Percentiles rank a stretch among this genome's conserved stretches.
These are phyloP conservation scores for Trisateles emortualis DNA, from an alignment of 2,888 invertebrate species.

Conservation along the genomic window DNA sequence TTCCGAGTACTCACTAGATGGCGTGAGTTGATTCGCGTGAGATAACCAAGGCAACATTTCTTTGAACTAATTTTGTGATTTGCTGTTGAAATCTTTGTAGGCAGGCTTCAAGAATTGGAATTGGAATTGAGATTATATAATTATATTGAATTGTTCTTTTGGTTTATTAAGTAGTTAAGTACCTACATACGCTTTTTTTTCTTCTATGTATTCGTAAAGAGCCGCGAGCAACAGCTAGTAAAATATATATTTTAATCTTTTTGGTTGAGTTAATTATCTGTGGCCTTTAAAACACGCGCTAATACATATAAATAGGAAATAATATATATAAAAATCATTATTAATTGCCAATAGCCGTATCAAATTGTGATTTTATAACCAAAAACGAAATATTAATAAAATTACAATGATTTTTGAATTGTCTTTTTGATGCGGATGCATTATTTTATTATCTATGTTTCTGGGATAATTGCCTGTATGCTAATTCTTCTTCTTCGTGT, in stretches of 20 bases:
- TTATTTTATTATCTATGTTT: too few species aligned
- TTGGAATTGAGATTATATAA: conserved; percentile 4
- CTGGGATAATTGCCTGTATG: too few species aligned
- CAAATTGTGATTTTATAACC: conserved; percentile 11
- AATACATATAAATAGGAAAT: conserved; percentile 9
- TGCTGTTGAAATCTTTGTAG: background rate
- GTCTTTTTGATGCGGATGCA: too few species aligned
- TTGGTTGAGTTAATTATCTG: conserved; percentile 1
- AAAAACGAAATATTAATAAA: too few species aligned
- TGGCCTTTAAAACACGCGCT: conserved; percentile 3
- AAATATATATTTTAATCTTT: too few species aligned
- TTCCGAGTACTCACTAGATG: conserved; percentile 51
- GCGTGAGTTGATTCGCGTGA: conserved; percentile 67
- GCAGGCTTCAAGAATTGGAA: background rate
- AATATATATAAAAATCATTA: background rate
- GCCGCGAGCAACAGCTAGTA: too few species aligned
- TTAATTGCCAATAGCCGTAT: conserved; percentile 4
- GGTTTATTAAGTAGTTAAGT: background rate
- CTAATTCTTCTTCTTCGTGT: too few species aligned
- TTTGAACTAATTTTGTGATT: conserved; percentile 13
- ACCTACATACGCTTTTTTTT: too few species aligned
- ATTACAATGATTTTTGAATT: too few species aligned
- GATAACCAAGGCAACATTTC: conserved; percentile 50
- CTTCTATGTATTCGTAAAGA: too few species aligned
- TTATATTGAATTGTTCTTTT: background rate